Base-by-base conservation (phyloP, 2,113 vertebrate species). In the Hydrochoerus hydrochaeris region DNA sequence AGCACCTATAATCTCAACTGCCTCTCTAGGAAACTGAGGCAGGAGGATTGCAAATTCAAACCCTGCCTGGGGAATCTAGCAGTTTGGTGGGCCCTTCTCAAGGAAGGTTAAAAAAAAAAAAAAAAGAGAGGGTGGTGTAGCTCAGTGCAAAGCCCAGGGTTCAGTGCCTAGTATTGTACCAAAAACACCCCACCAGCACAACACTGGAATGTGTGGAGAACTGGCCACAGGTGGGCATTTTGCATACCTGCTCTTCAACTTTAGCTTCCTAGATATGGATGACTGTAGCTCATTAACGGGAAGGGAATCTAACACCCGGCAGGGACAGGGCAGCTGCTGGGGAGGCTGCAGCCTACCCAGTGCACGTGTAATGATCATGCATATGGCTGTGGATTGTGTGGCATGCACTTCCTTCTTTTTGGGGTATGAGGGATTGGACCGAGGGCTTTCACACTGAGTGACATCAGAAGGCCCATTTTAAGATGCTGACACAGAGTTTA, bases 291-390 rank as follows among this genome's bases (percentile, higher is more conserved):
- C 46, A 12, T 65, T 38, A 46, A 65, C 54, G 38, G 30, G 2
- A 12, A n/a, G 92, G 63, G 49, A 58, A 9, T 32, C 16, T 11
- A 6, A 28, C 3, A 0, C 38, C 49, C 2, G 2, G 30, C 30
- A 7, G 10, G 14, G 62, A 62, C 22, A 2, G 44, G n/a, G 24
- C 26, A 60, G 41, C 24, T 10, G n/a, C 52, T 17, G 7, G 7
- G 19, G 46, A 35, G 11, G 30, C 17, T 44, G 26, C 24, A 5
- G 16, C 35, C 32, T 7, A 4, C 38, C 38, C 38, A 41, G 4
- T 22, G 24, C 10, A 1, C 32, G 7, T 4, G 13, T 10, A 7
- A 35, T 22, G 19, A 32, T 7, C 1, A 3, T 7, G 44, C 41
- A 10, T 5, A 3, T 30, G n/a, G 35, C 14, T 46, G 10, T 80